Conservation (phyloP, 2,797 vertebrate species). For the Percopsis omiscomaycus region DNA sequence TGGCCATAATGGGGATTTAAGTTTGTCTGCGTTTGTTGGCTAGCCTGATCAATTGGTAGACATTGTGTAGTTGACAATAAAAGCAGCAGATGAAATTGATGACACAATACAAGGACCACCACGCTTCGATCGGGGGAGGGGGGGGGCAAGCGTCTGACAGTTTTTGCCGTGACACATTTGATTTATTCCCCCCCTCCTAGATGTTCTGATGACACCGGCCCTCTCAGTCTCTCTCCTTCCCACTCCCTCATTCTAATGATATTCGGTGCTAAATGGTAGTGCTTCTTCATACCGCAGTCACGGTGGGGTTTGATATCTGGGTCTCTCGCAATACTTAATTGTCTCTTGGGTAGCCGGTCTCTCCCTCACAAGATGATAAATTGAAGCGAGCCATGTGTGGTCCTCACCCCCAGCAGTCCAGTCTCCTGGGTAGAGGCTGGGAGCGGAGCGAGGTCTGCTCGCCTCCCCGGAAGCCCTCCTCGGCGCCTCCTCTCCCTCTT, state of each 20-base stretch:
- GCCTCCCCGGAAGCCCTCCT: conserved; percentile 61
- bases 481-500: conserved; percentile 54
- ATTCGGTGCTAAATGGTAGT: conserved; percentile 74
- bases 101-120: conserved; percentile 63
- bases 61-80: conserved; percentile 77
- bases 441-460: conserved; percentile 66
- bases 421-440: conserved; percentile 71
- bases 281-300: conserved; percentile 69
- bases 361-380: conserved; percentile 77
- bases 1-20: conserved; percentile 75
- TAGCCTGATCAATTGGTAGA: conserved; percentile 73
- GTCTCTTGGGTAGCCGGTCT: conserved; percentile 75
- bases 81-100: conserved; percentile 79
- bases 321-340: conserved; percentile 79
- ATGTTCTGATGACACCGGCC: conserved; percentile 74
- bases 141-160: conserved; percentile 52
- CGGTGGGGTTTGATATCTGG: conserved; percentile 77
- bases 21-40: conserved; percentile 69
- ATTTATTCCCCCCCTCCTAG: conserved; percentile 71
- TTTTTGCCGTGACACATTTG: conserved; percentile 64
- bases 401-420: conserved; percentile 70
- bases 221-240: conserved; percentile 46
- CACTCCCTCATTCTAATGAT: conserved; percentile 69
- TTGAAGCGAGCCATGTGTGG: conserved; percentile 76
- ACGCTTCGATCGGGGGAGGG: conserved; percentile 58